Evolutionary conservation across 2,113 vertebrate species (phyloP).

Genomic region (Pluvialis apricaria): DNA sequence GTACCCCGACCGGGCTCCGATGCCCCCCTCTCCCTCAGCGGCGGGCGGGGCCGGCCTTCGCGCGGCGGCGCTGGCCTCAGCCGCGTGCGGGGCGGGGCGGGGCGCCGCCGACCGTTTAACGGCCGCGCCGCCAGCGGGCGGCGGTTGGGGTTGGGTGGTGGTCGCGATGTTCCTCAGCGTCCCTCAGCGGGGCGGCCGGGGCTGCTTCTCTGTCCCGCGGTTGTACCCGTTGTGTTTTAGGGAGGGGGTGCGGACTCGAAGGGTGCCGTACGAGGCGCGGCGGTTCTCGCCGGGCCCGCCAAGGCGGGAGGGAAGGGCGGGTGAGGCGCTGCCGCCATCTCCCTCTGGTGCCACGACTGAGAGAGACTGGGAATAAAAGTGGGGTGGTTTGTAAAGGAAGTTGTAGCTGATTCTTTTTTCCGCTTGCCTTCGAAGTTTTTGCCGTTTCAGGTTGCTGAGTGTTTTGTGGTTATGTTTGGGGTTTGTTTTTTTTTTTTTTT

Average conservation of each 20-base stretch:
- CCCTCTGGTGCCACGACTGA: not conserved
- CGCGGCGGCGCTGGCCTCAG: not conserved
- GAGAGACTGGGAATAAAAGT: not conserved
- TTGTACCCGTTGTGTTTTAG: rapidly evolving
- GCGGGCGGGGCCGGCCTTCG: not conserved
- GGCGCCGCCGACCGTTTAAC: not conserved
- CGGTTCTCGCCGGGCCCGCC: too few species aligned
- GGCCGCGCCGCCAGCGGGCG: not conserved
- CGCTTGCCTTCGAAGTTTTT: not conserved
- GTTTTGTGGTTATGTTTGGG: not conserved
- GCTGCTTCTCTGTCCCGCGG: too few species aligned
- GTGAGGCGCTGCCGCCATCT: not conserved
- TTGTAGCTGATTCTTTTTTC: not conserved
- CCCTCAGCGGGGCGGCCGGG: rapidly evolving
- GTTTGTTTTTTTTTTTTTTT: not conserved
- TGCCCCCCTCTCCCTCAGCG: not conserved
- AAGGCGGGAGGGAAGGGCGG: not conserved
- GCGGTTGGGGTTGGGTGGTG: too few species aligned
- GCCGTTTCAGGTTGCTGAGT: not conserved
- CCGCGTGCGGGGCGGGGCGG: too few species aligned
- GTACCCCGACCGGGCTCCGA: not conserved
- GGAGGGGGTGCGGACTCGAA: rapidly evolving
- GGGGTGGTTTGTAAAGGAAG: too few species aligned
- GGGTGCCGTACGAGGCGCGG: rapidly evolving
- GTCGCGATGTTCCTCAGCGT: rapidly evolving